phyloP scores from a whole-genome alignment of 2,797 vertebrate species.

The Apodemus agrarius region DNA sequence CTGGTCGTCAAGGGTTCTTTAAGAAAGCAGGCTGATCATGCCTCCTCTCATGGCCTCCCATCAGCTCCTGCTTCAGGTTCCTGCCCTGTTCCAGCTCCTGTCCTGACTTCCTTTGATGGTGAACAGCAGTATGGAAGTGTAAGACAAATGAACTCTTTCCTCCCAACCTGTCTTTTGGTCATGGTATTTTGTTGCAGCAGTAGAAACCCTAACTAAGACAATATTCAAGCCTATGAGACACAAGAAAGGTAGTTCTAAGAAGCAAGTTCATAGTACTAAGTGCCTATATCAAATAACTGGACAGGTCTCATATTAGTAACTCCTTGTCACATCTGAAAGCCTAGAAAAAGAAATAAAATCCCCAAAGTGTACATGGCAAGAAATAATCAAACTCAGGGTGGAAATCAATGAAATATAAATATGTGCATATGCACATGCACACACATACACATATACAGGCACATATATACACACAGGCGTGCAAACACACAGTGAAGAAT shows the following conservation, averaged over 20 bases:
- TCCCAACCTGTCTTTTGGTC: not conserved
- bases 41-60: not conserved
- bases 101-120: not conserved
- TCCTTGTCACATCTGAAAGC: not conserved
- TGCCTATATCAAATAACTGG: not conserved
- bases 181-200: not conserved
- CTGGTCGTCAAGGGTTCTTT: not conserved
- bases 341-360: not conserved
- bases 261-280: not conserved
- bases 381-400: not conserved
- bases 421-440: not conserved
- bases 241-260: not conserved
- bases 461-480: not conserved
- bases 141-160: not conserved
- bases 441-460: not conserved
- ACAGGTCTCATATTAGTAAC: not conserved
- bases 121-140: not conserved
- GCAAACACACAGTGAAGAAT: not conserved
- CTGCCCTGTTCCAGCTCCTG: not conserved
- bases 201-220: not conserved
- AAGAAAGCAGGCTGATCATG: not conserved
- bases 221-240: not conserved
- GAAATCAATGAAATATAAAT: not conserved
- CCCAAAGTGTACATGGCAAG: not conserved
- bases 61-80: not conserved